Conservation (phyloP, 2,797 vertebrate species). For the Peromyscus eremicus region DNA sequence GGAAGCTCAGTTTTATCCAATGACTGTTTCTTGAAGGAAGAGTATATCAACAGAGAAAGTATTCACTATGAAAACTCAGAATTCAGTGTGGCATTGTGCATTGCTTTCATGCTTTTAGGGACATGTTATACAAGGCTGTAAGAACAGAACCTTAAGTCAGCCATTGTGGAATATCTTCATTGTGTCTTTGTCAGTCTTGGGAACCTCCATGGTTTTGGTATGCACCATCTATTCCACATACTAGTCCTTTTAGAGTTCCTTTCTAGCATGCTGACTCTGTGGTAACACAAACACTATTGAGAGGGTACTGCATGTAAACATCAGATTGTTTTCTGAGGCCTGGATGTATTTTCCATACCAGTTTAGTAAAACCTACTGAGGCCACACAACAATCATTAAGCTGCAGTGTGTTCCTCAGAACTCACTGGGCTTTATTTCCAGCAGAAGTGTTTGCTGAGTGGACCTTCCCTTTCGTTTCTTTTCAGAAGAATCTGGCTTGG, state of each 20-base stretch:
- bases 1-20: not conserved
- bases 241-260: not conserved
- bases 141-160: not conserved
- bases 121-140: not conserved
- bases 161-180: not conserved
- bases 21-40: not conserved
- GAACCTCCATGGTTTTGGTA: not conserved
- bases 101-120: not conserved
- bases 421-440: not conserved
- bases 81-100: not conserved
- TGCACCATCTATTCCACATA: not conserved
- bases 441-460: not conserved
- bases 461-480: not conserved
- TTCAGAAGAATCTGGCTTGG: not conserved
- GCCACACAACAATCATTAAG: not conserved
- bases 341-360: not conserved
- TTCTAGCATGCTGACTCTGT: not conserved
- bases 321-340: not conserved
- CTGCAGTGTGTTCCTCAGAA: not conserved
- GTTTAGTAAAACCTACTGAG: not conserved
- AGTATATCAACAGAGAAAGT: not conserved
- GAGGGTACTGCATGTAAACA: not conserved
- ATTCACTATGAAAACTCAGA: slow-evolving; percentile 25
- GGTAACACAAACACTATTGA: not conserved
- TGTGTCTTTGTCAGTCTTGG: not conserved